phyloP scores from a whole-genome alignment of 2,113 vertebrate species.

The Falcunculus frontatus region DNA sequence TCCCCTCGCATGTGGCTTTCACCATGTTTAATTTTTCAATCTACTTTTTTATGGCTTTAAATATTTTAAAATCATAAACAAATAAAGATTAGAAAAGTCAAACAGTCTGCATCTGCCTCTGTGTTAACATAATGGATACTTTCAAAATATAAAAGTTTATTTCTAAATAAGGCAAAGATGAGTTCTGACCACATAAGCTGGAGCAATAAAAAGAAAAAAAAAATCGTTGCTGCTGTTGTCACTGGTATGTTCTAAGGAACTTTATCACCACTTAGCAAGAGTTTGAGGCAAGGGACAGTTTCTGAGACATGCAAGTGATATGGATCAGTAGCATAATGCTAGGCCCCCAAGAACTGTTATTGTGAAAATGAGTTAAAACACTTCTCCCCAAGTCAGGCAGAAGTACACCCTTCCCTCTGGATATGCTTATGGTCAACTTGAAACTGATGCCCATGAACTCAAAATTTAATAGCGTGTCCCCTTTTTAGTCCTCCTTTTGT shows the following conservation, averaged over 20 bases:
- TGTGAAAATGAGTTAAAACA: neutral
- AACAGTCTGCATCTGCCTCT: constrained; percentile 49
- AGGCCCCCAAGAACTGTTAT: neutral
- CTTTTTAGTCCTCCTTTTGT: neutral
- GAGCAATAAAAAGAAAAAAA: neutral
- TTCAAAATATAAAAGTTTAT: constrained; percentile 55
- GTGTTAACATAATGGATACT: constrained; percentile 47
- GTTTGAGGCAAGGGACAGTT: neutral
- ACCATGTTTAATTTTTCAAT: constrained; percentile 62
- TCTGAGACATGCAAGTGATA: neutral
- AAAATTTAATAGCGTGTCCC: neutral
- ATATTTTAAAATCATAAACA: constrained; percentile 71
- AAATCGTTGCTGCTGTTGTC: neutral
- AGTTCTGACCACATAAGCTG: neutral
- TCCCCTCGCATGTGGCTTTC: constrained; percentile 12
- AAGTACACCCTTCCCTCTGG: neutral
- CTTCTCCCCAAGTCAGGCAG: neutral
- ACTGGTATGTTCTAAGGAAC: neutral
- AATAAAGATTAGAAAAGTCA: constrained; percentile 65
- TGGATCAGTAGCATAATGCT: neutral
- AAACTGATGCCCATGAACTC: neutral
- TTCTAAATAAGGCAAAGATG: constrained; percentile 74
- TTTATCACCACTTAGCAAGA: neutral
- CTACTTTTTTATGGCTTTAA: constrained; percentile 47
- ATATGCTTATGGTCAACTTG: neutral